Evolutionary conservation across 2,888 invertebrate species (phyloP).

Genomic region (Leucania comma): DNA sequence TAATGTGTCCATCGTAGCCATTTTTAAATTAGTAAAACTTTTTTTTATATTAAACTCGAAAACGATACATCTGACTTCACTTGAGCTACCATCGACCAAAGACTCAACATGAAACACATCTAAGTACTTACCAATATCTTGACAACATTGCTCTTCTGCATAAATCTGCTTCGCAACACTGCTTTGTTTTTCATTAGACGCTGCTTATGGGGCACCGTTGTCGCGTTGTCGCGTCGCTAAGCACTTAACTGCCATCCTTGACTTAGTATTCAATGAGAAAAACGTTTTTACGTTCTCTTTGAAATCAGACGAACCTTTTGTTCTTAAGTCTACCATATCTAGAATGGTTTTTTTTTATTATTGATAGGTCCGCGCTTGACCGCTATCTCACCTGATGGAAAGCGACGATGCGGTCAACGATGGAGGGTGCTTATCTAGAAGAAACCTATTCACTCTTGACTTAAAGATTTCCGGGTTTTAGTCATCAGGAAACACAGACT

Average conservation of each 20-base stretch:
- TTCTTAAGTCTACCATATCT: constrained; percentile 30
- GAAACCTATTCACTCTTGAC: too few relatives aligned
- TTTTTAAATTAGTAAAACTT: too few relatives aligned
- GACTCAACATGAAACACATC: not conserved
- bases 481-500: too few relatives aligned
- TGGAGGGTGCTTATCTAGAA: too few relatives aligned
- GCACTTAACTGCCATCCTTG: constrained; percentile 70
- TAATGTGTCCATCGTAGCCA: too few relatives aligned
- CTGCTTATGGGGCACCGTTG: constrained; percentile 73
- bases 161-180: constrained; percentile 23
- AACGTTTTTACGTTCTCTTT: constrained; percentile 64
- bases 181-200: constrained; percentile 86
- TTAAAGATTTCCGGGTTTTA: too few relatives aligned
- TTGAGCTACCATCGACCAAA: too few relatives aligned
- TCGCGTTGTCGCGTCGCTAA: constrained; percentile 65
- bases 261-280: constrained; percentile 70
- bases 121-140: not conserved
- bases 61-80: too few relatives aligned
- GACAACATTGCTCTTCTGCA: constrained; percentile 41
- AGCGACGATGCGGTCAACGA: too few relatives aligned
- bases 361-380: too few relatives aligned
- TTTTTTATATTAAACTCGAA: not conserved
- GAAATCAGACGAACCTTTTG: constrained; percentile 62
- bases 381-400: too few relatives aligned
- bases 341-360: too few relatives aligned